Conservation (phyloP, 1,140 invertebrate genomes). For the Dendrolimus punctatus region DNA sequence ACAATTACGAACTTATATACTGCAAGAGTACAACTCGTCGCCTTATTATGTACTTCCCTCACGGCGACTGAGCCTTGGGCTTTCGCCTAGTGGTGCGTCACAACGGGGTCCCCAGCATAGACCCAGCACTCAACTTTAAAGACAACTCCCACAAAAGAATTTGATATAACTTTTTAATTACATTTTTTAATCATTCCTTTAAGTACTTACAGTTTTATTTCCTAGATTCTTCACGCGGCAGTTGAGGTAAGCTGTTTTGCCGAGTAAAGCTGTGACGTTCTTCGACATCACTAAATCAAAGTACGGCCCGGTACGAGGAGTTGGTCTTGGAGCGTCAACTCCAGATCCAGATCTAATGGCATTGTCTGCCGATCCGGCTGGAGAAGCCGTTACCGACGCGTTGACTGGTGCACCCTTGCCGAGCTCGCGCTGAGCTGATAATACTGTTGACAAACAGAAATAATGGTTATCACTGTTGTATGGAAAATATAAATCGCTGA, state of each 20-base stretch:
- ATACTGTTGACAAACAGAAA: conserved; percentile 37
- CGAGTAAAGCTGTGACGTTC: conserved; percentile 87
- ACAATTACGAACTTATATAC: too few relatives aligned
- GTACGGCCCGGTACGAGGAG: conserved; percentile 73
- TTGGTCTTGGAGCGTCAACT: conserved; percentile 35
- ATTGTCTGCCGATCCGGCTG: conserved; percentile 42
- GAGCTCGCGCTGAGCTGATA: conserved; percentile 55
- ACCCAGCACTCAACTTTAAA: too few relatives aligned
- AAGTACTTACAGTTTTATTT: conserved; percentile 85
- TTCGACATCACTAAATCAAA: conserved; percentile 80
- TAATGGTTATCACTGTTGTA: not conserved
- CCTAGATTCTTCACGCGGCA: conserved; percentile 89
- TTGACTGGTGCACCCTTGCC: conserved; percentile 46
- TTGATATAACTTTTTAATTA: too few relatives aligned
- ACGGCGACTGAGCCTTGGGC: too few relatives aligned
- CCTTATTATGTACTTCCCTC: too few relatives aligned
- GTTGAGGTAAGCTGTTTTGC: conserved; percentile 88
- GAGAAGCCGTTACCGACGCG: conserved; percentile 45
- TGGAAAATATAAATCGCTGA: too few relatives aligned
- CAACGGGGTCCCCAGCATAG: too few relatives aligned
- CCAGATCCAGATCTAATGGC: conserved; percentile 37
- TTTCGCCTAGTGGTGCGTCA: too few relatives aligned
- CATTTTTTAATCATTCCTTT: not conserved
- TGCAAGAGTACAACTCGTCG: too few relatives aligned
- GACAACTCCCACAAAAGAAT: too few relatives aligned